Evolutionary conservation across 2,797 vertebrate genomes (phyloP).

Genomic region (Geotrypetes seraphini): DNA sequence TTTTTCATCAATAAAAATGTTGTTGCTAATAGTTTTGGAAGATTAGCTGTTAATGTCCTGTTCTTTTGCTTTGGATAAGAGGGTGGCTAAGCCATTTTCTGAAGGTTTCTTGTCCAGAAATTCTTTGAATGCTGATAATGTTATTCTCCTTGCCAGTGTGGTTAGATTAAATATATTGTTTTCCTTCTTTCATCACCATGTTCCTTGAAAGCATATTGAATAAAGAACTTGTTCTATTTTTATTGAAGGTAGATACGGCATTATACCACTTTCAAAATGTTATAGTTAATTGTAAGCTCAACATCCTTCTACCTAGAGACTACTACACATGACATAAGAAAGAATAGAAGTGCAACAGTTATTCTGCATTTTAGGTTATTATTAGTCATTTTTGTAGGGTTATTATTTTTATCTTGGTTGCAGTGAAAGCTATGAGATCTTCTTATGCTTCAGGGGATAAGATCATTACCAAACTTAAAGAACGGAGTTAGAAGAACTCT

Average conservation of each 20-base stretch:
- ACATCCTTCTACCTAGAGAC: too few relatives aligned
- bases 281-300: background rate
- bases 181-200: constrained; percentile 60
- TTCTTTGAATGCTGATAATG: constrained; percentile 65
- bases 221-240: constrained; percentile 55
- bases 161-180: constrained; percentile 54
- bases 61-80: constrained; percentile 62
- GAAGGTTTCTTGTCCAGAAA: constrained; percentile 62
- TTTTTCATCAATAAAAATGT: too few relatives aligned
- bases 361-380: too few relatives aligned
- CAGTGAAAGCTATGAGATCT: too few relatives aligned
- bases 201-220: constrained; percentile 66
- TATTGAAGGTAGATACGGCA: constrained; percentile 41
- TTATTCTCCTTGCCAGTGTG: constrained; percentile 58
- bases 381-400: too few relatives aligned
- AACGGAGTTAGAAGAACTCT: too few relatives aligned
- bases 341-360: too few relatives aligned
- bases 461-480: too few relatives aligned
- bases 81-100: constrained; percentile 57
- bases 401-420: too few relatives aligned
- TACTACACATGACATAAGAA: too few relatives aligned
- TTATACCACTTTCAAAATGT: background rate
- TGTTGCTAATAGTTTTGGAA: constrained; percentile 44
- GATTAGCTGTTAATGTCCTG: constrained; percentile 43
- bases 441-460: too few relatives aligned